Percentiles rank a stretch among this genome's conserved stretches.
phyloP scores from a whole-genome alignment of 2,797 vertebrate species.

The Leptoclinus maculatus region DNA sequence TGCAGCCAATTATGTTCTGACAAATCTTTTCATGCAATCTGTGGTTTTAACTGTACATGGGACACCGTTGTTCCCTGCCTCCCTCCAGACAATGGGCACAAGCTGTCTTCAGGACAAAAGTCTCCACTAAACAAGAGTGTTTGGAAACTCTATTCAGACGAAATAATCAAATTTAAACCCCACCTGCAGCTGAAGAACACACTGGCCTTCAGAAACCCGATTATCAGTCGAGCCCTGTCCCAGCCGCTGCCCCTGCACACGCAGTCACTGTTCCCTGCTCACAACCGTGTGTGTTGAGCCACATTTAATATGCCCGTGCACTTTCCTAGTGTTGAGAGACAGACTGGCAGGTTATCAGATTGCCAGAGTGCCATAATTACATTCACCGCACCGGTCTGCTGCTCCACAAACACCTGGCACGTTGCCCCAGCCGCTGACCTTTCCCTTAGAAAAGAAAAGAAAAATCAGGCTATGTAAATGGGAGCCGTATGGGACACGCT shows the following conservation, averaged over 20 bases:
- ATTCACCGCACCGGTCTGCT: slow-evolving; percentile 71
- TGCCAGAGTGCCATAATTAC: slow-evolving; percentile 79
- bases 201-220: neutral
- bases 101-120: slow-evolving; percentile 17
- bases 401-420: slow-evolving; percentile 77
- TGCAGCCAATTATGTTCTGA: slow-evolving; percentile 43
- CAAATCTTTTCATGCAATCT: slow-evolving; percentile 49
- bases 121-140: neutral
- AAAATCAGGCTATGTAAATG: slow-evolving; percentile 44
- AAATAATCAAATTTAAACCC: neutral
- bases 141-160: neutral
- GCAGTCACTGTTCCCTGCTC: slow-evolving; percentile 25
- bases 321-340: slow-evolving; percentile 74
- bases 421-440: slow-evolving; percentile 70
- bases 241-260: neutral
- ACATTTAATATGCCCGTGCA: slow-evolving; percentile 74
- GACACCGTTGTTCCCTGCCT: slow-evolving; percentile 31
- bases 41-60: slow-evolving; percentile 22
- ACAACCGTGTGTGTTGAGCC: slow-evolving; percentile 51
- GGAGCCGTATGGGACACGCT: slow-evolving; percentile 16
- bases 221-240: neutral
- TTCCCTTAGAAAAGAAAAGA: slow-evolving; percentile 46
- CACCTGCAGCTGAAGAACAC: neutral
- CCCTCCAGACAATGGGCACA: slow-evolving; percentile 16
- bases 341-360: slow-evolving; percentile 80